These are phyloP conservation scores for Budorcas taxicolor DNA, from an alignment of 2,113 vertebrate species.

Conservation along the genomic window DNA sequence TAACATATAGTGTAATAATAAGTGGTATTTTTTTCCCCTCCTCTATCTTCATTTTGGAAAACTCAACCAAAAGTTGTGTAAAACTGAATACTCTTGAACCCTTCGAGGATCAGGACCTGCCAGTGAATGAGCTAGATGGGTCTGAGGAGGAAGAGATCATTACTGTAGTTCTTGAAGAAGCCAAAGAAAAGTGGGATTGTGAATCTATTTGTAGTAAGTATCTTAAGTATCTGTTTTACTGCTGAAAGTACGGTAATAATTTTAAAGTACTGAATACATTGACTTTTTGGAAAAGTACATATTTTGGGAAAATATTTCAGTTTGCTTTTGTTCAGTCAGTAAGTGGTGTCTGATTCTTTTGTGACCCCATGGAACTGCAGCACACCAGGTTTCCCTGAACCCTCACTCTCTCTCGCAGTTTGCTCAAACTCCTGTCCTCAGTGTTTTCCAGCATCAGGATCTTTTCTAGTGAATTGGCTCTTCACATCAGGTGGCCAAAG, in stretches of 20 bases:
- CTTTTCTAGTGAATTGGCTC: neutral
- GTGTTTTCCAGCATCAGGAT: neutral
- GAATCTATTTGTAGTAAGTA: slow-evolving; percentile 97
- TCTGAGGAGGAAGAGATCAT: slow-evolving; percentile 85
- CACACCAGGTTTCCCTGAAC: neutral
- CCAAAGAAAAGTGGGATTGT: slow-evolving; percentile 95
- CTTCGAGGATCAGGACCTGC: slow-evolving; percentile 74
- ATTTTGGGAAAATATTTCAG: neutral
- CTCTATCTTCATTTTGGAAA: slow-evolving; percentile 33
- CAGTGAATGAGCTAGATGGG: slow-evolving; percentile 81
- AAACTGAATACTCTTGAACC: slow-evolving; percentile 86
- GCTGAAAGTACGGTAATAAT: neutral
- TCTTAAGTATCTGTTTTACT: neutral
- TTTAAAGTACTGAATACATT: neutral
- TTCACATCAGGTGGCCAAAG: neutral
- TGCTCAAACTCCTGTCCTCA: neutral
- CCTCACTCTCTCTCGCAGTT: neutral
- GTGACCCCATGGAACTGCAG: neutral
- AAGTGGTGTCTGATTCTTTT: neutral
- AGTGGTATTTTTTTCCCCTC: neutral
- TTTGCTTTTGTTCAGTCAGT: neutral
- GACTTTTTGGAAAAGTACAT: neutral
- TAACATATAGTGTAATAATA: neutral
- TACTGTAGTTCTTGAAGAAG: slow-evolving; percentile 82
- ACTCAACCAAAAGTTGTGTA: slow-evolving; percentile 76